Evolutionary conservation across 2,888 invertebrate species (phyloP).

Genomic region (Acanthosoma haemorrhoidale): DNA sequence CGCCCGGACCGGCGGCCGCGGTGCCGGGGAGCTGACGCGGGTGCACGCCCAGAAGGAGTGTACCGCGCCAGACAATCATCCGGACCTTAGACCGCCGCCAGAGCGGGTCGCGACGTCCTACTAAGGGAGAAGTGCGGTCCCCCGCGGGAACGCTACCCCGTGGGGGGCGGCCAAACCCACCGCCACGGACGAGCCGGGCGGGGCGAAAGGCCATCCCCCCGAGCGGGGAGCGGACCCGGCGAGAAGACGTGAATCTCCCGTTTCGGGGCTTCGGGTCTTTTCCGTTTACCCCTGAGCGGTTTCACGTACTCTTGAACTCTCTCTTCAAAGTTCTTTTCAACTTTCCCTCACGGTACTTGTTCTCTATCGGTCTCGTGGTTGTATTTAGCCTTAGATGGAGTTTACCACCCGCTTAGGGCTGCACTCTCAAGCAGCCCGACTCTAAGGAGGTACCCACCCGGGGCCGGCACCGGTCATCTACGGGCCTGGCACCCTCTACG

Average conservation of each 20-base stretch:
- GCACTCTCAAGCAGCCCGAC: slow-evolving; percentile 60
- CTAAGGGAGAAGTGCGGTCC: no score
- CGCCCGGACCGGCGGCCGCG: no score
- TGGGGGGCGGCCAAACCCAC: slow-evolving; percentile 27
- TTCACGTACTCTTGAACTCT: slow-evolving; percentile 53
- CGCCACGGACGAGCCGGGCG: no score
- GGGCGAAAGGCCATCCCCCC: no score
- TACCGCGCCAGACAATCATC: neutral
- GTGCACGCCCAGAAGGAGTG: neutral
- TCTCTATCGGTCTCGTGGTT: no score
- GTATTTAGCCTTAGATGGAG: slow-evolving; percentile 55
- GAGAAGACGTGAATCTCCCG: slow-evolving; percentile 44
- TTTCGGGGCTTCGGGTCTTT: slow-evolving; percentile 43
- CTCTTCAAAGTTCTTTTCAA: no score
- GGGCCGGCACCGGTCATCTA: slow-evolving; percentile 42
- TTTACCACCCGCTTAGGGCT: slow-evolving; percentile 59
- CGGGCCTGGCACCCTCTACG: no score
- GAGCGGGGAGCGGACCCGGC: neutral
- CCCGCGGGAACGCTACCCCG: slow-evolving; percentile 31
- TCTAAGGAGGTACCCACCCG: slow-evolving; percentile 45
- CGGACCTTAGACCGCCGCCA: no score
- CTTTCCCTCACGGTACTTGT: no score
- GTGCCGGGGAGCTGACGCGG: neutral
- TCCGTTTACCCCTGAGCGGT: no score
- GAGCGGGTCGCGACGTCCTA: no score